Evolutionary conservation across 2,797 vertebrate species (phyloP), one percentile per base, ranked within the genome.

Genomic region (Clamator glandarius): DNA sequence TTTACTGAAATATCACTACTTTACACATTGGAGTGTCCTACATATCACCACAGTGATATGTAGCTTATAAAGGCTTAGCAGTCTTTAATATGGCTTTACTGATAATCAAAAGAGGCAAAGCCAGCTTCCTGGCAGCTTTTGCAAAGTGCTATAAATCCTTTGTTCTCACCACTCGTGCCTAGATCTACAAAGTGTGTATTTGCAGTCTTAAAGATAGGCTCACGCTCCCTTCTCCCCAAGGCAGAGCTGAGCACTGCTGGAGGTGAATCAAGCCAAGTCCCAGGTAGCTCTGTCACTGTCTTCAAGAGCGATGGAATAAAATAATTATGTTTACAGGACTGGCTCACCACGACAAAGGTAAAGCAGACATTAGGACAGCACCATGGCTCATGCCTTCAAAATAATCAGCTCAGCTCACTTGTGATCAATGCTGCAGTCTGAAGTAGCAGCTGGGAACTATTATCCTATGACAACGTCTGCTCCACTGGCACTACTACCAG

Each of bases 351-450:
- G 76, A 62, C 66, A 81, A 75, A 76, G 74, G 29, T 20, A 17
- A 86, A 94, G 62, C 90, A 92, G 79, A 31, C 73, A 69, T 68
- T 15, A 85, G 69, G 39, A 19, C 78, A 92, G 69, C 80, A 87
- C 46, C 62, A 20, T 14, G 33, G 75, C 70, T 80, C 58, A 29
- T 33, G 59, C 90, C 78, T 92, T 90, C 92, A 54, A 67, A 95
- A 50, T 67, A 95, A 95, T 82, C 92, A 94, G 85, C 81, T 95
- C 94, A 93, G 66, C 75, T 59, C 75, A 75, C 62, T 36, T 39
- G 69, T 44, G 93, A 59, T 84, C 72, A 95, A 92, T 3, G 48
- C 55, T 55, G 85, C 88, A 73, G 92, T 67, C 93, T 67, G 70
- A 63, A 63, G 80, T 6, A 84, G 81, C 93, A 95, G 92, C 92